Evolutionary conservation across 2,113 vertebrate species (phyloP), one percentile per base, ranked within the genome.

Genomic region (Cheirogaleus medius): DNA sequence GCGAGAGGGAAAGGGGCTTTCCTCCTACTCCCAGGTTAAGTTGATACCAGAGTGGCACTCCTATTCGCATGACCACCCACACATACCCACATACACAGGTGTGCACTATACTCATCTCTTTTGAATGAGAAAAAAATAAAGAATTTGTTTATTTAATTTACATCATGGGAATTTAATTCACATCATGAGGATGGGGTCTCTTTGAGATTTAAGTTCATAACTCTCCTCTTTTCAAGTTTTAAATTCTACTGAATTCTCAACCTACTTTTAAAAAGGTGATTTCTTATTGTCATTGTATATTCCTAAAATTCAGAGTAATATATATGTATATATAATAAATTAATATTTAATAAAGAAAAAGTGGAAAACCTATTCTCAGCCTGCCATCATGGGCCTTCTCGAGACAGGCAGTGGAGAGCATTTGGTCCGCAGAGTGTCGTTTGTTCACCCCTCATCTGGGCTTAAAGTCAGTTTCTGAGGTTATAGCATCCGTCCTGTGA

Each of bases 201-300:
- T 63, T 68, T 87, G 78, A 89, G 21, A 60, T 84, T 90, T 94
- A 77, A n/a, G 13, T 91, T 87, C 32, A 85, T 69, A 77, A 71
- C 2, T 1, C 4, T 37, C 10, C 63, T 77, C 25, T 78, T 68
- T 64, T 34, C 84, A 94, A 82, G 11, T 7, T 92, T 92, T 66
- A 80, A 73, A 66, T 60, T 87, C 71, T 74, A 64, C 32, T 83
- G 34, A 93, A 56, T 82, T 97, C 7, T 80, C 63, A 87, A 78
- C 12, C 60, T 87, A 34, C 88, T 90, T 90, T 66, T 10, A 52
- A 74, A n/a, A 96, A 89, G 44, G 32, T 63, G 12, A 37, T 92
- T 92, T 84, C 42, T 52, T 60, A 0, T 64, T 83, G 21, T 11
- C 17, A 76, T 34, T 86, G 8, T 66, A 4, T 91, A 73, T 77